These are phyloP conservation scores for Cataglyphis cursor DNA, from an alignment of 2,888 invertebrate genomes.

Conservation along the genomic window DNA sequence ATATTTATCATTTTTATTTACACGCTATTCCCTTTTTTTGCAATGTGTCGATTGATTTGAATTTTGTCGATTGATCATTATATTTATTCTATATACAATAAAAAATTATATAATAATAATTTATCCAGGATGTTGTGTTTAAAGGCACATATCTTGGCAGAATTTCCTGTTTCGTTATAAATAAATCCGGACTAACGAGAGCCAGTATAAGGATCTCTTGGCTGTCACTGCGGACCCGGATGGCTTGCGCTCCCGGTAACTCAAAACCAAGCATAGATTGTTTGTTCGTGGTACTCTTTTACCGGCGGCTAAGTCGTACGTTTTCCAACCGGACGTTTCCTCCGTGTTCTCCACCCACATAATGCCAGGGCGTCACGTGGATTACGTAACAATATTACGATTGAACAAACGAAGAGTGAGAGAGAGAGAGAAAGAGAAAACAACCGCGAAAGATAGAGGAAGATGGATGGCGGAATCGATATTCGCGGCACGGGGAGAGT, in stretches of 20 bases:
- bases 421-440: slow-evolving; percentile 5
- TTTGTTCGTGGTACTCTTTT: slow-evolving; percentile 54
- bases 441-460: slow-evolving; percentile 4
- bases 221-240: slow-evolving; percentile 25
- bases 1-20: neutral
- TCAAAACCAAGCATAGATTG: slow-evolving; percentile 63
- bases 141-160: slow-evolving; percentile 46
- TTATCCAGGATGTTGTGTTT: slow-evolving; percentile 30
- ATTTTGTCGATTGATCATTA: neutral
- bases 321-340: slow-evolving; percentile 73
- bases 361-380: slow-evolving; percentile 64
- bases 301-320: slow-evolving; percentile 63
- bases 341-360: slow-evolving; percentile 76
- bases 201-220: slow-evolving; percentile 31
- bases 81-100: neutral
- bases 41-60: neutral
- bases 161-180: slow-evolving; percentile 54
- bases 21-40: neutral
- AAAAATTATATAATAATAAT: neutral
- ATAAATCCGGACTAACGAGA: slow-evolving; percentile 47
- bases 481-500: slow-evolving; percentile 71
- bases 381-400: slow-evolving; percentile 65
- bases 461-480: slow-evolving; percentile 55
- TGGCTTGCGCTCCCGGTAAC: slow-evolving; percentile 54
- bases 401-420: slow-evolving; percentile 18